These are phyloP conservation scores for Drosophila bocqueti DNA, from an alignment of 1,140 invertebrate genomes.

Conservation along the genomic window DNA sequence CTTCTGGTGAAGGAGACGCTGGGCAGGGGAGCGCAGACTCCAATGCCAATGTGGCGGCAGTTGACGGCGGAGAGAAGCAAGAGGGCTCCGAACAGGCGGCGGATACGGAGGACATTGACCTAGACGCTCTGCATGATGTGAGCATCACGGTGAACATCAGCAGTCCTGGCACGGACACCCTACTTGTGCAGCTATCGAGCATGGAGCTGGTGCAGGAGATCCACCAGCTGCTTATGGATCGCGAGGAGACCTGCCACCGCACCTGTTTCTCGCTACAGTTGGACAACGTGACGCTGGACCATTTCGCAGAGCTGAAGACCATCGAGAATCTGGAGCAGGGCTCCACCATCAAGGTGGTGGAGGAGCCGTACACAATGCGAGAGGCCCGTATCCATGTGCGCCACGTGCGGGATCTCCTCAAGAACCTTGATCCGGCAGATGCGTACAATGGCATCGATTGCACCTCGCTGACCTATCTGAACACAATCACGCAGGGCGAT, in stretches of 20 bases:
- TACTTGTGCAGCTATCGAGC: conserved; percentile 97
- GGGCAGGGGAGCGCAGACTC: conserved; percentile 28
- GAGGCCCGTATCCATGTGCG: conserved; percentile 98
- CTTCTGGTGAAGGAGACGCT: conserved; percentile 21
- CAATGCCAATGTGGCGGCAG: conserved; percentile 67
- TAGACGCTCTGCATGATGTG: conserved; percentile 96
- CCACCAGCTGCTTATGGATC: conserved; percentile 98
- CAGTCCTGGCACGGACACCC: conserved; percentile 92
- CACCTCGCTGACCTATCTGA: conserved; percentile 97
- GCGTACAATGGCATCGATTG: conserved; percentile 98
- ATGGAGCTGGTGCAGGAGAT: conserved; percentile 99
- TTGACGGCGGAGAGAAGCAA: conserved; percentile 5
- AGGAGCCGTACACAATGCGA: conserved; percentile 98
- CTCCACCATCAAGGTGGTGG: conserved; percentile 95
- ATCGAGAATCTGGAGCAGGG: conserved; percentile 98
- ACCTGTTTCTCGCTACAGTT: conserved; percentile 99
- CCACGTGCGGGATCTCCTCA: conserved; percentile 97
- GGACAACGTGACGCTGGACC: conserved; percentile 96
- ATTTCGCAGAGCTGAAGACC: conserved; percentile 98
- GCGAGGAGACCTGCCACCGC: conserved; percentile 98
- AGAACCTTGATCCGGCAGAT: conserved; percentile 96
- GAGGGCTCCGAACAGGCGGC: conserved; percentile 8
- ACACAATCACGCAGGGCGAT: conserved; percentile 87
- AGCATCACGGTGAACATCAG: conserved; percentile 97
- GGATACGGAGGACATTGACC: conserved; percentile 81